Percentiles rank a stretch among this genome's conserved stretches.
Evolutionary conservation across 2,888 invertebrate species (phyloP).

Genomic region (Callinectes sapidus): DNA sequence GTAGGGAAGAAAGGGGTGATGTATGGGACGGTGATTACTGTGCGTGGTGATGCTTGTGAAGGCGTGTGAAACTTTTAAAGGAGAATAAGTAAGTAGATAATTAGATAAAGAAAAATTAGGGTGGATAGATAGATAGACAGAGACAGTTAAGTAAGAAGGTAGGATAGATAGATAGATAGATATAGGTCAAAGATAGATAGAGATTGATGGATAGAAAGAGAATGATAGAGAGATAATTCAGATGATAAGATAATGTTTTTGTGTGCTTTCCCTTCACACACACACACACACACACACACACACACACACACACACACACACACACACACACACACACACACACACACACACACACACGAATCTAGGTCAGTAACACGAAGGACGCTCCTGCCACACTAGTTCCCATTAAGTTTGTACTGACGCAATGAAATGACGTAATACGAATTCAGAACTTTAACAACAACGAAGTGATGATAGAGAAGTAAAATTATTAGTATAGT

Average conservation of each 20-base stretch:
- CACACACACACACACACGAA: constrained; percentile 40
- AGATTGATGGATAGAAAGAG: not conserved
- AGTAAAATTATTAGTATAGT: not conserved
- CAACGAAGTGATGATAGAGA: not conserved
- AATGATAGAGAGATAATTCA: not conserved
- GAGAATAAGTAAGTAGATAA: no score
- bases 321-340: constrained; percentile 42
- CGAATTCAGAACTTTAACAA: not conserved
- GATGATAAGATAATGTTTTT: not conserved
- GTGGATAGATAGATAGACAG: no score
- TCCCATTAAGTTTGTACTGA: not conserved
- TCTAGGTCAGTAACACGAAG: not conserved
- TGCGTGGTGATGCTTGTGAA: not conserved
- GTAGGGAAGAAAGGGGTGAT: not conserved
- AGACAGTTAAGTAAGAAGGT: no score
- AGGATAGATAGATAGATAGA: not conserved
- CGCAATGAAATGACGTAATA: not conserved
- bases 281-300: constrained; percentile 47
- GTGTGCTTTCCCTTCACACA: not conserved
- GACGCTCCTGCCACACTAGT: not conserved
- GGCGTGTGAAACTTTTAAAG: not conserved
- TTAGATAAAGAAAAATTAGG: no score
- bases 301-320: constrained; percentile 37
- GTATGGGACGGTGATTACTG: not conserved
- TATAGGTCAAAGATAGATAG: not conserved